Base-by-base conservation (phyloP, 2,797 vertebrate species). In the Urosaurus nigricauda region DNA sequence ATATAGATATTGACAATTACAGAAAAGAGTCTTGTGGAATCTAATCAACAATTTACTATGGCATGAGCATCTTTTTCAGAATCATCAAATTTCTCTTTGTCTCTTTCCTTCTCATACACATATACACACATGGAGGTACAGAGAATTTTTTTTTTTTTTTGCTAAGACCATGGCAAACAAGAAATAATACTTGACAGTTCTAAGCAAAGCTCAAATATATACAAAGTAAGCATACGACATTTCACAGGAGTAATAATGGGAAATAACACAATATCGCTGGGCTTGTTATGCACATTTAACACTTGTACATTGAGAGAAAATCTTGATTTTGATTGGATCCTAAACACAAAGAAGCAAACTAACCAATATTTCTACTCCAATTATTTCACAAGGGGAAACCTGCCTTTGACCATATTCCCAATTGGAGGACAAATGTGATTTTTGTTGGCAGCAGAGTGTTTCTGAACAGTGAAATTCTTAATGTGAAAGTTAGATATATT, bases 131-230 rank as follows among this genome's bases (percentile, higher is more conserved):
- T 53, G 51, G 68, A 29, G 47, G 24, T 71, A 19, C 5, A 40
- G 65, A 53, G 58, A 51, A 74, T n/a, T n/a, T n/a, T n/a, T n/a
- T n/a, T n/a, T n/a, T n/a, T n/a, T n/a, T n/a, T n/a, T n/a, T 70
- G 26, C 26, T 43, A 58, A 79, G 43, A 40, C 43, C 40, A 65
- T 78, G 84, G 37, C 37, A 85, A 47, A 2, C 14, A 77, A 85
- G 37, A 43, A 37, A 53, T 85, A 17, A 47, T 37, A 4, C 79
- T 47, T 80, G 35, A 53, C 14, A 80, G 71, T 56, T 56, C 51
- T 80, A 56, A 56, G 78, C 47, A 80, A 80, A 70, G 35, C 35
- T 87, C 53, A 87, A 16, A 32, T 24, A 19, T 81, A 43, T 63
- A 47, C 21, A 51, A 51, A 37, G 35, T 56, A 71, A 87, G 16